phyloP scores from a whole-genome alignment of 2,888 invertebrate genomes.

The Mythimna albipuncta region DNA sequence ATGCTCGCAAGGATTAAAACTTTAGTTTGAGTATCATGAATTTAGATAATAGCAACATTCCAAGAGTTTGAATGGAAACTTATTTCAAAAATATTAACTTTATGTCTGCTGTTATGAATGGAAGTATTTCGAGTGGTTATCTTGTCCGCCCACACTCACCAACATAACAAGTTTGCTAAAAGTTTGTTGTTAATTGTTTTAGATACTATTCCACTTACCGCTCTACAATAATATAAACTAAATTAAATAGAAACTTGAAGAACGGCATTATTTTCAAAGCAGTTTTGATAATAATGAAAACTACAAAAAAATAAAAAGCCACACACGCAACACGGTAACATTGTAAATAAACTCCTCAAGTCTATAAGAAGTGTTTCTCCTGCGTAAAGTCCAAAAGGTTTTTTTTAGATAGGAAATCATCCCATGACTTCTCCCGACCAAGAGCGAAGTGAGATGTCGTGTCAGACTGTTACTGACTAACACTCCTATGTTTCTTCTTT shows the following conservation, averaged over 20 bases:
- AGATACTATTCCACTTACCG: conserved; percentile 4
- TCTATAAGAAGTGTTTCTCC: not conserved
- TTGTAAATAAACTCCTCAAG: not conserved
- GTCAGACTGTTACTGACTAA: no score
- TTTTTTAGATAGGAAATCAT: no score
- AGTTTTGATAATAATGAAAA: no score
- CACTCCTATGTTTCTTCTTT: no score
- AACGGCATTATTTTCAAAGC: not conserved
- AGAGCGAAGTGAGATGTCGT: no score
- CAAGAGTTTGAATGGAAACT: conserved; percentile 1
- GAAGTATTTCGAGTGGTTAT: conserved; percentile 19
- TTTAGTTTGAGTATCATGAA: conserved; percentile 26
- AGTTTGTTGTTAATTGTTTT: conserved; percentile 35
- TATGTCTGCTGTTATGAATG: conserved; percentile 29
- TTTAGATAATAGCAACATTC: conserved; percentile 11
- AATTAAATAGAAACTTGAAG: conserved; percentile 8
- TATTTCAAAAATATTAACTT: conserved; percentile 46
- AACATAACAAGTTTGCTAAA: conserved; percentile 25
- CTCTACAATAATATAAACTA: conserved; percentile 8
- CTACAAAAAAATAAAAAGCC: not conserved
- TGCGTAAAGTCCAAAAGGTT: not conserved
- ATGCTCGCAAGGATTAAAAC: conserved; percentile 26
- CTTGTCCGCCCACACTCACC: conserved; percentile 18
- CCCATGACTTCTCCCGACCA: no score
- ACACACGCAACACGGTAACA: not conserved